Evolutionary conservation across 2,113 vertebrate genomes (phyloP).

Genomic region (Motacilla alba): DNA sequence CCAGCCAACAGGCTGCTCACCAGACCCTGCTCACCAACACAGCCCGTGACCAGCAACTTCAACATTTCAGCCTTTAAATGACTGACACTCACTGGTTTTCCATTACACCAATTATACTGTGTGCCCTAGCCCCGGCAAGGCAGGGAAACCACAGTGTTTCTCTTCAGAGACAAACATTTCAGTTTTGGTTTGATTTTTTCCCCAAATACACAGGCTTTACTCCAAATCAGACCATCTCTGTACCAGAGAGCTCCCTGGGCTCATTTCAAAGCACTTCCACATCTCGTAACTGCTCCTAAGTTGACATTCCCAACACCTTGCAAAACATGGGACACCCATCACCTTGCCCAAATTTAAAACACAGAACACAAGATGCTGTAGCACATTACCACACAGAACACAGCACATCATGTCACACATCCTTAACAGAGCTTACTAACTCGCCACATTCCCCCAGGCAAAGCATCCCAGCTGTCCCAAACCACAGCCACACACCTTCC

Average conservation of each 20-base stretch:
- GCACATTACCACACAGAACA: background rate
- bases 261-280: background rate
- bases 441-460: background rate
- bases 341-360: background rate
- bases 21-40: background rate
- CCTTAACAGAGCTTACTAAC: background rate
- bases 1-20: background rate
- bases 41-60: background rate
- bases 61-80: background rate
- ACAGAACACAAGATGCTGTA: background rate
- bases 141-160: background rate
- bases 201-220: background rate
- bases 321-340: background rate
- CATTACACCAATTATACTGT: background rate
- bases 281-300: background rate
- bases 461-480: background rate
- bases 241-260: background rate
- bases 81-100: background rate
- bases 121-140: background rate
- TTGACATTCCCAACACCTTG: background rate
- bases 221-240: background rate
- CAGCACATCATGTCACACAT: accelerated
- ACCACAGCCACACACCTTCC: background rate
- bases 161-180: background rate
- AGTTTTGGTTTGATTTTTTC: background rate